phyloP scores from a whole-genome alignment of 1,140 invertebrate genomes.

The Drosophila melanica region DNA sequence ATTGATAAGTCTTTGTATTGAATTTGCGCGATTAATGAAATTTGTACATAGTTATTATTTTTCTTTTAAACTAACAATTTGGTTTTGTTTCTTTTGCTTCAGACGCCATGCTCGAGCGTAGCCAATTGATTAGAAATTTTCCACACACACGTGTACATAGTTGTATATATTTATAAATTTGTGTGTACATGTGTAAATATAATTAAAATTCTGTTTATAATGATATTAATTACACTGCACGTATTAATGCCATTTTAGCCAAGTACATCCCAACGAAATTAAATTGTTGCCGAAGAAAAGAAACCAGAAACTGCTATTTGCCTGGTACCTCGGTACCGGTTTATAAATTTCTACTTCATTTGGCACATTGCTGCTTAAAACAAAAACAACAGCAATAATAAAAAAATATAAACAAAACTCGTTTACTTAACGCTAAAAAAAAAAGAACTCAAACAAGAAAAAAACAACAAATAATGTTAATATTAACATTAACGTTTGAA shows the following conservation, averaged over 20 bases:
- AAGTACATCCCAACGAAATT: slow-evolving; percentile 1
- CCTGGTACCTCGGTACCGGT: slow-evolving; percentile 20
- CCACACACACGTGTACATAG: slow-evolving; percentile 5
- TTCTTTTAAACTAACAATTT: background rate
- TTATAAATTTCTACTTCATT: slow-evolving; percentile 26
- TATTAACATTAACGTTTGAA: slow-evolving; percentile 30
- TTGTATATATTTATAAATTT: background rate
- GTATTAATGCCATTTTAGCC: slow-evolving; percentile 5
- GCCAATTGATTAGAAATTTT: slow-evolving; percentile 32
- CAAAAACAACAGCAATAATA: background rate
- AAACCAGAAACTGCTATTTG: slow-evolving; percentile 26
- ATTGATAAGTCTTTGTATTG: background rate
- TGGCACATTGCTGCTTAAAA: slow-evolving; percentile 24
- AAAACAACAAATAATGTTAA: slow-evolving; percentile 29
- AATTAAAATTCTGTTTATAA: slow-evolving; percentile 13
- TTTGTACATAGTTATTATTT: background rate
- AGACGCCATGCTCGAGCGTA: background rate
- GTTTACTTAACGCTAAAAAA: slow-evolving; percentile 28
- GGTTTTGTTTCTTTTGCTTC: slow-evolving; percentile 8
- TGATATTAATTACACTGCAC: slow-evolving; percentile 25
- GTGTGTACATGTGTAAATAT: background rate
- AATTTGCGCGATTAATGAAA: background rate
- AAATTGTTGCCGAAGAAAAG: background rate
- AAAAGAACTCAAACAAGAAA: background rate
- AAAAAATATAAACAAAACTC: slow-evolving; percentile 29